Conservation (phyloP, 2,797 vertebrate species). For the Muscicapa striata region DNA sequence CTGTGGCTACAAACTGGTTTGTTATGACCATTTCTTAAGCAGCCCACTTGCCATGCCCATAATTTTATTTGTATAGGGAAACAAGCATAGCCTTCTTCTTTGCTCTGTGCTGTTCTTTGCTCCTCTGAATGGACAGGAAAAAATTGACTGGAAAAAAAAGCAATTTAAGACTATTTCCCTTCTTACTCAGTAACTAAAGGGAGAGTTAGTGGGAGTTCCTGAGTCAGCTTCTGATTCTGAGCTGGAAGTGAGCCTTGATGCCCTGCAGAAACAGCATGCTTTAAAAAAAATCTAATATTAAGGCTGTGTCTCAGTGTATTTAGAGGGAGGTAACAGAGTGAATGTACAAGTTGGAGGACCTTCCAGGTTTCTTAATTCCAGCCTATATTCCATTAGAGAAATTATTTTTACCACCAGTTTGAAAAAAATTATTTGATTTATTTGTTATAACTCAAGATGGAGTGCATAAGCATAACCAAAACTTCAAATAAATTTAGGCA, state of each 20-base stretch:
- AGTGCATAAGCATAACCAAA: background rate
- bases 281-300: background rate
- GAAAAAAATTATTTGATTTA: background rate
- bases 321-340: too few species aligned
- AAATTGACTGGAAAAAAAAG: background rate
- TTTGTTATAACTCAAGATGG: background rate
- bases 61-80: background rate
- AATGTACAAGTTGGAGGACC: background rate
- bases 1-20: background rate
- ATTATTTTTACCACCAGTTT: background rate
- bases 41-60: background rate
- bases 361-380: background rate
- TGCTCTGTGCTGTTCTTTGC: background rate
- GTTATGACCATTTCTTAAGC: background rate
- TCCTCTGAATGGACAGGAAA: background rate
- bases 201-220: background rate
- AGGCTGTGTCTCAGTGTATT: background rate
- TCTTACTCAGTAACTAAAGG: background rate
- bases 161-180: background rate
- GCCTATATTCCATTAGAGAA: rapidly evolving
- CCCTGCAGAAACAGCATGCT: background rate
- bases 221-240: background rate
- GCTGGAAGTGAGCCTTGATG: background rate
- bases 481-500: background rate
- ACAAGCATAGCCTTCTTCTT: background rate